These are phyloP conservation scores for Macrosteles quadrilineatus DNA, from an alignment of 1,140 invertebrate species.

Conservation along the genomic window DNA sequence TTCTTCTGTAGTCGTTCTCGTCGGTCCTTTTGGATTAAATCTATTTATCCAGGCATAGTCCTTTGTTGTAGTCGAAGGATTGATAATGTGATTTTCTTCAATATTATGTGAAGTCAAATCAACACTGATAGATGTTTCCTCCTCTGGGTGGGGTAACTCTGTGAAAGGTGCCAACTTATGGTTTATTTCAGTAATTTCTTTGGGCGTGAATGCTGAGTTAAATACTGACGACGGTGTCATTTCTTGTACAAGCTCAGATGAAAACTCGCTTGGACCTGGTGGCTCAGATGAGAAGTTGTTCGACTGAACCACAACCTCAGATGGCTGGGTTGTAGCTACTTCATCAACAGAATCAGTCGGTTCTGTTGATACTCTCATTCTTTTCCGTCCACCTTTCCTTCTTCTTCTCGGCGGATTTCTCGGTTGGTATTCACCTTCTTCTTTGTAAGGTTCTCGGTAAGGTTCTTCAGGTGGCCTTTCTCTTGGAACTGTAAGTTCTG, in stretches of 20 bases:
- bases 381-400: constrained; percentile 37
- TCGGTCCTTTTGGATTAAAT: constrained; percentile 17
- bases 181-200: constrained; percentile 18
- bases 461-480: background rate
- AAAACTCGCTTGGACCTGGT: background rate
- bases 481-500: background rate
- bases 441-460: background rate
- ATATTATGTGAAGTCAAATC: background rate
- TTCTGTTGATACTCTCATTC: constrained; percentile 29
- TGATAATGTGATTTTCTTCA: constrained; percentile 15
- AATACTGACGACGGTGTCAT: background rate
- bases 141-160: too few species aligned
- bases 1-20: constrained; percentile 4
- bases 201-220: background rate
- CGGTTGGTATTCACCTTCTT: constrained; percentile 25
- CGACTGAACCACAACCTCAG: constrained; percentile 4
- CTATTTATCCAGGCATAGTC: constrained; percentile 2
- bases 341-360: background rate
- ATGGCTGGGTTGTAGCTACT: constrained; percentile 1
- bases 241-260: background rate
- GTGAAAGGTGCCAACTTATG: constrained; percentile 15
- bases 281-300: background rate
- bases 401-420: constrained; percentile 34
- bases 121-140: background rate
- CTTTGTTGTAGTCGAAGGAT: background rate